Evolutionary conservation across 2,888 invertebrate species (phyloP).

Genomic region (Heliconius charithonia): DNA sequence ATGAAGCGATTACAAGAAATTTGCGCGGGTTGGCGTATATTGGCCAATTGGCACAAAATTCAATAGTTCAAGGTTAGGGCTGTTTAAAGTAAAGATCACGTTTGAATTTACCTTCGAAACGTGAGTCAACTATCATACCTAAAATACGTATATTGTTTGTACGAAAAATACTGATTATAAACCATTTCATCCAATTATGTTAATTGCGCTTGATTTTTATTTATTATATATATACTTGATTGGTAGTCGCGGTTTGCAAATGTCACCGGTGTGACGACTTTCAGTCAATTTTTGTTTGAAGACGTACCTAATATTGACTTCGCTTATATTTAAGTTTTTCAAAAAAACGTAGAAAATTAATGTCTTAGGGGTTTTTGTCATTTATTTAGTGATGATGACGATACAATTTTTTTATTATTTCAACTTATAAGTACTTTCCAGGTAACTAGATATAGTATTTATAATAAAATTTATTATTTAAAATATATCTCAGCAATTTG

Average conservation of each 20-base stretch:
- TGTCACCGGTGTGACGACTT: constrained; percentile 43
- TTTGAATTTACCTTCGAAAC: constrained; percentile 30
- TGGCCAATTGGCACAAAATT: constrained; percentile 32
- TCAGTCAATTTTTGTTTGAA: constrained; percentile 36
- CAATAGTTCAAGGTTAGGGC: constrained; percentile 59
- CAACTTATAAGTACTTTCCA: neutral
- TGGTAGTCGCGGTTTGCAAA: constrained; percentile 37
- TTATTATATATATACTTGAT: constrained; percentile 38
- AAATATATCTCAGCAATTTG: neutral
- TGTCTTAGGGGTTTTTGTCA: neutral
- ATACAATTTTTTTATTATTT: neutral
- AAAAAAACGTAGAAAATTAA: neutral
- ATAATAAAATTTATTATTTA: neutral
- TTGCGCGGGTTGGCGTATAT: constrained; percentile 18
- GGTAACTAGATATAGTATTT: neutral
- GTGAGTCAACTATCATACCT: constrained; percentile 27
- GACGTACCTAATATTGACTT: neutral
- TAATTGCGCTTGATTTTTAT: constrained; percentile 43
- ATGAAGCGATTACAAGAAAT: constrained; percentile 16
- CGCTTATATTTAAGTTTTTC: neutral
- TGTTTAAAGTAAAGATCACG: constrained; percentile 53
- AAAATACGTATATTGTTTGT: constrained; percentile 4
- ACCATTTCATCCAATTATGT: constrained; percentile 45
- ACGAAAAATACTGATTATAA: constrained; percentile 37
- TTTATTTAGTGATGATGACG: too few relatives aligned